phyloP scores from a whole-genome alignment of 2,797 vertebrate species.

The Ctenosaura bakeri region DNA sequence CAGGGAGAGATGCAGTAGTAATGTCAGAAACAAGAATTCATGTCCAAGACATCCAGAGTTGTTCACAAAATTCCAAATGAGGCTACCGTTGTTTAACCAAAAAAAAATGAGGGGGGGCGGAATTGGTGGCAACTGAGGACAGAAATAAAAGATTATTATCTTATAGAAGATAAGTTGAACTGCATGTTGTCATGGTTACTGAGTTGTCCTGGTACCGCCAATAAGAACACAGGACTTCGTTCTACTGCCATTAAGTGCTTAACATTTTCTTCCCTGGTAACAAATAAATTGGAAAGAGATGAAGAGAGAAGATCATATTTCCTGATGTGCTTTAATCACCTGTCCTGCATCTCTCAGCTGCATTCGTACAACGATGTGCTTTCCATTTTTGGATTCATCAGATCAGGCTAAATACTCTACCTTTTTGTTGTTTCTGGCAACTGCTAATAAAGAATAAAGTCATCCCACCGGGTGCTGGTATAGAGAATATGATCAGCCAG shows the following conservation, averaged over 20 bases:
- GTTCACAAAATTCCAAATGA: neutral
- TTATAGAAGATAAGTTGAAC: constrained; percentile 57
- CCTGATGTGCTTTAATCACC: neutral
- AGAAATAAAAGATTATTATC: constrained; percentile 66
- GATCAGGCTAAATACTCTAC: neutral
- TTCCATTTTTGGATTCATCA: neutral
- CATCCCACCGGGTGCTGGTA: no score
- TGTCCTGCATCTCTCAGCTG: neutral
- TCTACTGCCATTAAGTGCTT: constrained; percentile 50
- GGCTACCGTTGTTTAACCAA: neutral
- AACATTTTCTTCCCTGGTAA: constrained; percentile 35
- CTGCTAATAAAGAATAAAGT: neutral
- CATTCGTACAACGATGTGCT: no score
- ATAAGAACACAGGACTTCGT: constrained; percentile 49
- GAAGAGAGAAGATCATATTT: neutral
- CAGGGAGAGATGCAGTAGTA: neutral
- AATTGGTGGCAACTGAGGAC: neutral
- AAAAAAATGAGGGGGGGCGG: neutral
- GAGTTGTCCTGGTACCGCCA: constrained; percentile 16
- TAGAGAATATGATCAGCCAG: neutral
- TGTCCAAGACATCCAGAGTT: neutral
- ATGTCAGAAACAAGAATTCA: no score
- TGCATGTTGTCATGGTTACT: constrained; percentile 70
- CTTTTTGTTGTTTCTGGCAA: neutral
- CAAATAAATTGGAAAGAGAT: constrained; percentile 25